phyloP scores from a whole-genome alignment of 2,888 invertebrate species.

The Pandemis heparana region DNA sequence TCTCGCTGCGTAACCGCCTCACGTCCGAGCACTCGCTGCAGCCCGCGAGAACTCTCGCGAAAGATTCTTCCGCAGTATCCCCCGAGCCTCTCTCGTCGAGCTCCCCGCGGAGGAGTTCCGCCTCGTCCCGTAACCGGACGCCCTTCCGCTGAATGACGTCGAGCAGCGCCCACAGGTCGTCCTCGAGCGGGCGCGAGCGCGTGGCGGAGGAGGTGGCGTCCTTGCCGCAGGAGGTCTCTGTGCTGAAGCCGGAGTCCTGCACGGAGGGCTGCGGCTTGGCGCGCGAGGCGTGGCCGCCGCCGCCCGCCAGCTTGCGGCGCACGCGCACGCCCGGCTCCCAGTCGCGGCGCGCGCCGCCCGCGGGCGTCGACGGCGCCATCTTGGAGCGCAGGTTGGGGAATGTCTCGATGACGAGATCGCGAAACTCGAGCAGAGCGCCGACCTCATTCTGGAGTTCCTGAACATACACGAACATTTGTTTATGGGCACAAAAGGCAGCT shows the following conservation, averaged over 20 bases:
- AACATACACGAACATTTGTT: constrained; percentile 13
- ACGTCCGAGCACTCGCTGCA: constrained; percentile 77
- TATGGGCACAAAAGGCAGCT: constrained; percentile 26
- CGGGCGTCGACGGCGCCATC: constrained; percentile 89
- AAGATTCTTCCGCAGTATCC: constrained; percentile 88
- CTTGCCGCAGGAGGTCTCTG: constrained; percentile 94
- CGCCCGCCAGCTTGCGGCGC: constrained; percentile 85
- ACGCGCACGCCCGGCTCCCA: constrained; percentile 94
- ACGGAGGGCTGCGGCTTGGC: constrained; percentile 88
- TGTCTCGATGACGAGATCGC: constrained; percentile 97
- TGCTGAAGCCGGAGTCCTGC: constrained; percentile 95
- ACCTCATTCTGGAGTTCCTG: constrained; percentile 97
- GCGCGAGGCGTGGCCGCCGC: constrained; percentile 78
- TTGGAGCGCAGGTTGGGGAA: constrained; percentile 96
- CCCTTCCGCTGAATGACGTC: constrained; percentile 94
- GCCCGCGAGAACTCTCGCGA: constrained; percentile 80
- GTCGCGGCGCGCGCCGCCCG: constrained; percentile 85
- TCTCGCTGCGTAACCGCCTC: constrained; percentile 88
- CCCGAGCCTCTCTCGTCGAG: constrained; percentile 63
- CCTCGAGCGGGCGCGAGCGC: constrained; percentile 87
- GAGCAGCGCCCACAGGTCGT: constrained; percentile 94
- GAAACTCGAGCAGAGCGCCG: constrained; percentile 95
- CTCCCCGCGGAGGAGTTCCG: constrained; percentile 87
- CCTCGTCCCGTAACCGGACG: constrained; percentile 89
- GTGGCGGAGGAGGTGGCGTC: constrained; percentile 91